These are phyloP conservation scores for Coranthus polyacanthus DNA, from an alignment of 2,797 vertebrate genomes.

Conservation along the genomic window DNA sequence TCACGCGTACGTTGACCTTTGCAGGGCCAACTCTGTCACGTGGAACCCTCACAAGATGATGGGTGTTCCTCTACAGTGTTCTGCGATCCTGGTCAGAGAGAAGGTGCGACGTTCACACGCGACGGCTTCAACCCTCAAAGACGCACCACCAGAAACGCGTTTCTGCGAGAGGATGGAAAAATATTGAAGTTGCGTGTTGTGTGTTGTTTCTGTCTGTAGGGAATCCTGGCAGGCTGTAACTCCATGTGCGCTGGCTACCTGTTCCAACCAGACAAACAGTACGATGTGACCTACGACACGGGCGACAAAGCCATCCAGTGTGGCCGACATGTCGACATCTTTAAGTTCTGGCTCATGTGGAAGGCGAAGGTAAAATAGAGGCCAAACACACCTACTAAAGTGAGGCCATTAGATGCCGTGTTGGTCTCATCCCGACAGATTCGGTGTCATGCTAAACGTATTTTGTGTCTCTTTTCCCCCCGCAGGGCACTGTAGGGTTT, in stretches of 20 bases:
- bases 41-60: constrained; percentile 98
- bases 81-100: constrained; percentile 96
- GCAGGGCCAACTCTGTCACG: constrained; percentile 80
- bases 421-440: background rate
- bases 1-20: constrained; percentile 17
- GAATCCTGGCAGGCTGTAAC: constrained; percentile 95
- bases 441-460: background rate
- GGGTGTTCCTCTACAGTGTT: constrained; percentile 97
- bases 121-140: no score
- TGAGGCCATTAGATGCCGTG: background rate
- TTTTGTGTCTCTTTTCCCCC: background rate
- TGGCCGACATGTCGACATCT: constrained; percentile 98
- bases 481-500: constrained; percentile 95
- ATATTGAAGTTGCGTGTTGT: background rate
- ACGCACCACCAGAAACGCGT: no score
- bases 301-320: constrained; percentile 99
- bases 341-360: constrained; percentile 99
- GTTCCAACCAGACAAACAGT: constrained; percentile 99
- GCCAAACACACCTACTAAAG: no score
- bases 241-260: constrained; percentile 99
- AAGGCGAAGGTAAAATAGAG: constrained; percentile 86
- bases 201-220: constrained; percentile 77
- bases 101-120: no score
- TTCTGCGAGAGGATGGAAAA: no score
- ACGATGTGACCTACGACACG: constrained; percentile 96